Percentiles rank a stretch among this genome's conserved stretches.
These are phyloP conservation scores for Anthoscopus minutus DNA, from an alignment of 2,113 vertebrate genomes.

Conservation along the genomic window DNA sequence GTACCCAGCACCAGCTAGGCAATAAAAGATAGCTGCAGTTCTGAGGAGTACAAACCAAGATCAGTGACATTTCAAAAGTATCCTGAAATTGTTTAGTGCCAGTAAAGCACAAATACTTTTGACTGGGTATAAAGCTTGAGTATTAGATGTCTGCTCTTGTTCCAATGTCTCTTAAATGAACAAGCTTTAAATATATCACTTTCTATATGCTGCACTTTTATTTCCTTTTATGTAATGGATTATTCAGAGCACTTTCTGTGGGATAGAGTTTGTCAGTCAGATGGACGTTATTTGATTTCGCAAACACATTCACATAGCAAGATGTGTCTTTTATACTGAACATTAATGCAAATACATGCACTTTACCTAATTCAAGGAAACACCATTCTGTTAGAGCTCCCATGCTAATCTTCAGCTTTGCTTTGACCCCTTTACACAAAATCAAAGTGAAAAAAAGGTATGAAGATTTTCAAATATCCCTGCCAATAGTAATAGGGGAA, in stretches of 20 bases:
- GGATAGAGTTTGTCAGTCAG: slow-evolving; percentile 10
- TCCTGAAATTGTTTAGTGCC: neutral
- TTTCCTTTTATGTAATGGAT: slow-evolving; percentile 7
- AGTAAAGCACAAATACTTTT: neutral
- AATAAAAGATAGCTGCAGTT: neutral
- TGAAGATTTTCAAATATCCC: neutral
- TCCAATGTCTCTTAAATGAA: neutral
- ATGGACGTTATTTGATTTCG: slow-evolving; percentile 25
- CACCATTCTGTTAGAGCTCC: neutral
- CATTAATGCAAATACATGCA: slow-evolving; percentile 42
- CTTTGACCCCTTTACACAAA: neutral
- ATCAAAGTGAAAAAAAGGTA: neutral
- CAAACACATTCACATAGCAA: slow-evolving; percentile 2
- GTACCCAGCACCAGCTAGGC: neutral
- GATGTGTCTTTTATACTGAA: neutral
- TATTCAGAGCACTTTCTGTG: slow-evolving; percentile 15
- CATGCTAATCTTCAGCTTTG: neutral
- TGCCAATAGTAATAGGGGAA: neutral
- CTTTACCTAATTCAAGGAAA: neutral
- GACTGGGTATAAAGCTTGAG: neutral
- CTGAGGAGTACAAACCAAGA: neutral
- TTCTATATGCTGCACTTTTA: neutral
- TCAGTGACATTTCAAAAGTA: neutral
- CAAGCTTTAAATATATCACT: neutral
- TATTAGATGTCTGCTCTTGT: neutral